Base-by-base conservation (phyloP, 2,888 invertebrate genomes). In the Agapostemon virescens region DNA sequence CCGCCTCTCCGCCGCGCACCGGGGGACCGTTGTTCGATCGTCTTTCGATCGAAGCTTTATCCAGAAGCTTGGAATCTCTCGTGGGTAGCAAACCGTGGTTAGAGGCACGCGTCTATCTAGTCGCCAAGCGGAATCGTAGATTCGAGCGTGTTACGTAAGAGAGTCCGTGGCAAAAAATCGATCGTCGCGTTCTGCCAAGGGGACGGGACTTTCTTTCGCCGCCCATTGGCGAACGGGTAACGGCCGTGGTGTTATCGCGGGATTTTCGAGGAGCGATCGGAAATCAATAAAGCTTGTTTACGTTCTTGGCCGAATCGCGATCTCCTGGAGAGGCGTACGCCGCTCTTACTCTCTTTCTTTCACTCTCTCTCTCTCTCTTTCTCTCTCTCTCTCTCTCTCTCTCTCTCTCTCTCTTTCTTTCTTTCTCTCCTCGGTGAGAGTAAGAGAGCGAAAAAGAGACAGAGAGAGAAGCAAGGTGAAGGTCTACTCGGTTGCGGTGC, bases 401-500 rank as follows among this genome's bases (percentile, higher is more conserved):
- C n/a, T n/a, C n/a, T n/a, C n/a, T n/a, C n/a, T n/a, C n/a, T n/a
- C n/a, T n/a, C n/a, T n/a, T n/a, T n/a, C n/a, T n/a, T n/a, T n/a
- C n/a, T n/a, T n/a, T n/a, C n/a, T n/a, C n/a, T n/a, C n/a, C n/a
- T n/a, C n/a, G n/a, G n/a, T n/a, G 42, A 42, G 42, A 17, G 17
- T 15, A 17, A 42, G 17, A 42, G 42, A 38, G 17, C 9, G 17
- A 38, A 13, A 40, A 5, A 45, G 45, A 45, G 45, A 45, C 17
- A 20, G 45, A 30, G 15, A 58, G 68, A 75, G 77, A 73, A 72
- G 68, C 82, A 84, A 84, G 84, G 84, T 84, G 84, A 82, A 84
- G 84, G 84, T 84, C 84, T 82, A 67, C 64, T 80, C 73, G 77
- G 74, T 77, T 63, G 79, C 77, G 79, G 74, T 76, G 82, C 80